Base-by-base conservation (phyloP, 2,888 invertebrate genomes). In the Plutella xylostella region DNA sequence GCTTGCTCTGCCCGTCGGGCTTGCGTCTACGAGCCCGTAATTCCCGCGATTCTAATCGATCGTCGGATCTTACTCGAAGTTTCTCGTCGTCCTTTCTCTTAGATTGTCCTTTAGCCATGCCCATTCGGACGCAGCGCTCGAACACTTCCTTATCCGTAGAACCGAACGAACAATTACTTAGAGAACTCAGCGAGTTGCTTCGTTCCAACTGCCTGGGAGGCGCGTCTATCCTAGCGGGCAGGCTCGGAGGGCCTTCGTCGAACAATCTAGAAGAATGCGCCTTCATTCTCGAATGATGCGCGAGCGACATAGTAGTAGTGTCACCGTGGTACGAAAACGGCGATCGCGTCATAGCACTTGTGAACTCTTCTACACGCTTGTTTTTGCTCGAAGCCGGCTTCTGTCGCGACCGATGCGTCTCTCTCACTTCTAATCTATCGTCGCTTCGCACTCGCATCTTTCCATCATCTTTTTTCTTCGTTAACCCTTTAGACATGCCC, bases 401-500 rank as follows among this genome's bases (percentile, higher is more conserved):
- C 48, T 57, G 39, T 22, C 63, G 55, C 11, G 57, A 50, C 7
- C 60, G 55, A 14, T 58, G 51, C 17, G 53, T 50, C 14, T 55
- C 51, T 47, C 53, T 21, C 4, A 45, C 48, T 33, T 60, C 63
- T 2, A 61, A 42, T 3, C 60, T 48, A 14, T 76, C 75, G 48
- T 70, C 73, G 49, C 68, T 66, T 0, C 71, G 55, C 0, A 62
- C 71, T 48, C 65, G 39, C 1, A 56, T 42, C 9, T 59, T 60
- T 2, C 35, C 48, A 3, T 61, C 61, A 34, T 59, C 55, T 3
- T 54, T 54, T 22, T 50, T 55, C 46, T 53, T 56, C 7, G 84
- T 72, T 89, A 93, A 91, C 25, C 92, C 93, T 31, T 89, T 87
- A 34, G 90, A 89, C 79, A 93, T 89, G 3, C 92, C 93, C 0